Percentiles rank a stretch among this genome's conserved stretches.
phyloP scores from a whole-genome alignment of 2,797 vertebrate genomes.

The Neosalanx taihuensis region DNA sequence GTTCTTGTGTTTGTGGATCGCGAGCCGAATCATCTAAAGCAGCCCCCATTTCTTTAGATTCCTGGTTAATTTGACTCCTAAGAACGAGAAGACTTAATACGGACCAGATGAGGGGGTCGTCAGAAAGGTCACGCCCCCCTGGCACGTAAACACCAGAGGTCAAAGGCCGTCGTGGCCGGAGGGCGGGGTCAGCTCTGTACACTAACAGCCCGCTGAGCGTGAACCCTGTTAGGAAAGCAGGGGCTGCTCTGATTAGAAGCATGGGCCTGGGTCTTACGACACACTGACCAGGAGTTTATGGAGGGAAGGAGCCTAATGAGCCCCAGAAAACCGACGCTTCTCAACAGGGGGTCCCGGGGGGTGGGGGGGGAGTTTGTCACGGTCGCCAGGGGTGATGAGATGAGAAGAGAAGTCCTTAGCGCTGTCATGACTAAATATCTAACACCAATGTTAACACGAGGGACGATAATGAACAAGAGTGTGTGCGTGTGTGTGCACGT shows the following conservation, averaged over 20 bases:
- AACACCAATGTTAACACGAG: constrained; percentile 31
- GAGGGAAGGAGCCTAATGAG: constrained; percentile 56
- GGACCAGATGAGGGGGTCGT: background rate
- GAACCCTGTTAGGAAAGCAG: constrained; percentile 42
- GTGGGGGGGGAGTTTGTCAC: constrained; percentile 26
- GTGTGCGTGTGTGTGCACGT: background rate
- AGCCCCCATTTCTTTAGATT: background rate
- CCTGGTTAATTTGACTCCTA: background rate
- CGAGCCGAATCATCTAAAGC: no score
- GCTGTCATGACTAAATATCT: constrained; percentile 18
- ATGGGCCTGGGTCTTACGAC: constrained; percentile 31
- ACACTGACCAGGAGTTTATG: constrained; percentile 51
- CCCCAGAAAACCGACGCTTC: constrained; percentile 45
- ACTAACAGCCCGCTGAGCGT: constrained; percentile 45
- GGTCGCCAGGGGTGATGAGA: constrained; percentile 41
- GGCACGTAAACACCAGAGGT: background rate
- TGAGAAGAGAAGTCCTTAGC: constrained; percentile 21
- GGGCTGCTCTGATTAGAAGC: constrained; percentile 61
- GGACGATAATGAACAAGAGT: constrained; percentile 16
- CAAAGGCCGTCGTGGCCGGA: constrained; percentile 15
- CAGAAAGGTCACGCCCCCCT: background rate
- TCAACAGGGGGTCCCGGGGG: constrained; percentile 34
- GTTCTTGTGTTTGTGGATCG: no score
- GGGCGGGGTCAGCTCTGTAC: constrained; percentile 23
- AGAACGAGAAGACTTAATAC: background rate